A percentile compares a stretch with the other conserved stretches of the same genome.
Evolutionary conservation across 1,140 invertebrate species (phyloP).

Genomic region (Hesperophylax magnus): DNA sequence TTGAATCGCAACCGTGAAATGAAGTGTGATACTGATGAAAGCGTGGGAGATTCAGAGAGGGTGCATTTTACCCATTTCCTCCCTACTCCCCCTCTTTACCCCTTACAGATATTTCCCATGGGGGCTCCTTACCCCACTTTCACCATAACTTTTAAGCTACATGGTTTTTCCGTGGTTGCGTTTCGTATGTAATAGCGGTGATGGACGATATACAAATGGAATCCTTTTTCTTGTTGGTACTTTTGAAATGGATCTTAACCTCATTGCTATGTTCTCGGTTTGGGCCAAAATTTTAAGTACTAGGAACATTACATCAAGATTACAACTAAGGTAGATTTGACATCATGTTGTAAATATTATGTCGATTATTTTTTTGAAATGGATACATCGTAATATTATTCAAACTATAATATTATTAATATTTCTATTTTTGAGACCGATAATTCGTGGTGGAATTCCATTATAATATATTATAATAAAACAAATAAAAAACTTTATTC

Average conservation of each 20-base stretch:
- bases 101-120: constrained; percentile 55
- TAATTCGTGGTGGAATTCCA: no score
- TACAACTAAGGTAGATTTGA: no score
- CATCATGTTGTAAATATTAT: no score
- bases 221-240: constrained; percentile 15
- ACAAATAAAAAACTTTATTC: no score
- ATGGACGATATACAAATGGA: constrained; percentile 29
- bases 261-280: no score
- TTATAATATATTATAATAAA: no score
- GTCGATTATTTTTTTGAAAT: no score
- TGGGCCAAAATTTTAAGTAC: no score
- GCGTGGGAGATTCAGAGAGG: constrained; percentile 47
- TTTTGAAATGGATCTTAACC: neutral
- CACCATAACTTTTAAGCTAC: constrained; percentile 53
- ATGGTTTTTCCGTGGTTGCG: constrained; percentile 48
- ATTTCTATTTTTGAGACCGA: no score
- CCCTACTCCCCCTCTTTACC: neutral
- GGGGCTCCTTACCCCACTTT: constrained; percentile 18
- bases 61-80: neutral
- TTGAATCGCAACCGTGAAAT: constrained; percentile 57
- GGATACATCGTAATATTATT: no score
- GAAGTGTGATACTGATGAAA: constrained; percentile 56
- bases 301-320: no score
- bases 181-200: constrained; percentile 56
- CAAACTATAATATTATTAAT: no score